phyloP scores from a whole-genome alignment of 2,113 vertebrate genomes.

The Ellobius talpinus region DNA sequence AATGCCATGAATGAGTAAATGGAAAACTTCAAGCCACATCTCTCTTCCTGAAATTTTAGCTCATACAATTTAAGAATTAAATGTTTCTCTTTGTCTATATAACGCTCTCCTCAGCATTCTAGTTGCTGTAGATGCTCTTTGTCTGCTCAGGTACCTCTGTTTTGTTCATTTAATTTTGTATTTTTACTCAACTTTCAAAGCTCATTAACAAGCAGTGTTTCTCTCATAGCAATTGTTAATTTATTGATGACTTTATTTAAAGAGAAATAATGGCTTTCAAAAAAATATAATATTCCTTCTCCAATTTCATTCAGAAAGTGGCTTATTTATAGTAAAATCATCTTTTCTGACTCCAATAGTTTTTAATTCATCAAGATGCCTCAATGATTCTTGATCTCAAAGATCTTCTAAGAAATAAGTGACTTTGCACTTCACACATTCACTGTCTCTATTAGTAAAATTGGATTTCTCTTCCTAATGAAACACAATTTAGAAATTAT shows the following conservation, averaged over 20 bases:
- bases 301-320: not conserved
- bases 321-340: not conserved
- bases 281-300: not conserved
- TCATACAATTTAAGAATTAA: too few relatives aligned
- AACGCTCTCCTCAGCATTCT: not conserved
- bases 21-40: not conserved
- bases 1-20: not conserved
- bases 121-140: not conserved
- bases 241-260: not conserved
- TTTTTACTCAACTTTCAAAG: not conserved
- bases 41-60: not conserved
- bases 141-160: not conserved
- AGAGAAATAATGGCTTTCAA: not conserved
- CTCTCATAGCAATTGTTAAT: not conserved
- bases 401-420: not conserved
- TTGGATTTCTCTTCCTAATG: not conserved
- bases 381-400: not conserved
- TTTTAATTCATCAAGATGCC: not conserved
- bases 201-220: not conserved
- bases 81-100: not conserved
- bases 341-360: not conserved
- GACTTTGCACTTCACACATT: not conserved
- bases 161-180: not conserved
- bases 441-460: not conserved
- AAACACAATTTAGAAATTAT: constrained; percentile 21